Percentiles rank a stretch among this genome's conserved stretches.
phyloP scores from a whole-genome alignment of 2,888 invertebrate genomes.

The Petrophora chlorosata region DNA sequence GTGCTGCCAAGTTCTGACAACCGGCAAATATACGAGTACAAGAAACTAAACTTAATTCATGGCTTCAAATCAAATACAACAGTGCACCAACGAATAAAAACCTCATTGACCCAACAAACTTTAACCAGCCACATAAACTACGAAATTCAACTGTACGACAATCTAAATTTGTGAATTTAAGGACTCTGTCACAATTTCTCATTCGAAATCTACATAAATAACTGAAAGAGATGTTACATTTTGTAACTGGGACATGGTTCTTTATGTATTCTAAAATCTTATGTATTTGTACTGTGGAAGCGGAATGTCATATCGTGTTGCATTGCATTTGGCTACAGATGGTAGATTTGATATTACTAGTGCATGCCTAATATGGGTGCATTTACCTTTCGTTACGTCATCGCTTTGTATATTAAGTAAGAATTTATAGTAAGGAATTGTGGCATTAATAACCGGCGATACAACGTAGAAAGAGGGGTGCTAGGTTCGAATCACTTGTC shows the following conservation, averaged over 20 bases:
- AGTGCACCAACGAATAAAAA: constrained; percentile 15
- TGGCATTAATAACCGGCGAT: no score
- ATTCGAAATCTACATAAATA: background rate
- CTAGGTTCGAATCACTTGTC: no score
- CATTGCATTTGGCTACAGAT: constrained; percentile 27
- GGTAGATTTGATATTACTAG: constrained; percentile 13
- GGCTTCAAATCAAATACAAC: constrained; percentile 2
- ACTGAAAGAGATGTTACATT: background rate
- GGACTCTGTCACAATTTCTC: background rate
- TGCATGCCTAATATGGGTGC: constrained; percentile 25
- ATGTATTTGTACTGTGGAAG: background rate
- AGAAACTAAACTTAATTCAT: constrained; percentile 17
- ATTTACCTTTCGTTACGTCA: constrained; percentile 29
- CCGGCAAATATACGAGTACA: constrained; percentile 2
- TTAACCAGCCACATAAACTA: constrained; percentile 20
- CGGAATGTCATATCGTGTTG: constrained; percentile 20
- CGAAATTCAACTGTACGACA: constrained; percentile 20
- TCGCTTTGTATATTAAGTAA: constrained; percentile 4
- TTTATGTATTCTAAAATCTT: no score
- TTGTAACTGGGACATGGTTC: constrained; percentile 6
- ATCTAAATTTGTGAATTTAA: constrained; percentile 1
- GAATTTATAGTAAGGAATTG: constrained; percentile 15
- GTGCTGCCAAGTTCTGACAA: no score
- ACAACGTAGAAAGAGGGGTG: no score
- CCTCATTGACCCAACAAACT: constrained; percentile 26